These are phyloP conservation scores for Ceratina japonica DNA, from an alignment of 1,140 invertebrate species.

Conservation along the genomic window DNA sequence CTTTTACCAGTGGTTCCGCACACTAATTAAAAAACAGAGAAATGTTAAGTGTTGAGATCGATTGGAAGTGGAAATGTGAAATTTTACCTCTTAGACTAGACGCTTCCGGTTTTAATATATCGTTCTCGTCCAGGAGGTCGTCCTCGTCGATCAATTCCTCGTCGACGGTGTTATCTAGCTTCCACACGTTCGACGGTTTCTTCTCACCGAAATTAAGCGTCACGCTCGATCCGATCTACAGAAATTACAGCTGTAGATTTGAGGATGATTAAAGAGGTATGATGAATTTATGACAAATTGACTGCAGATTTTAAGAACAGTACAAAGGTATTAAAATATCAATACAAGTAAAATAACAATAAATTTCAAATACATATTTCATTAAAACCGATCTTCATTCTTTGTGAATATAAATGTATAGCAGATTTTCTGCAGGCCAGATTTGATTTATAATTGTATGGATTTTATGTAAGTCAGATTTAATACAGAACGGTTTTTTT, in stretches of 20 bases:
- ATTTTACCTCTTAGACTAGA: constrained; percentile 87
- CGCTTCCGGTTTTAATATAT: constrained; percentile 91
- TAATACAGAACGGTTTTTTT: too few relatives aligned
- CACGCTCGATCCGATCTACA: constrained; percentile 80
- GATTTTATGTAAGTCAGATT: too few relatives aligned
- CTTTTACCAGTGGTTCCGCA: constrained; percentile 94
- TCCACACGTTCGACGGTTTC: constrained; percentile 83
- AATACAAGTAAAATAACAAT: too few relatives aligned
- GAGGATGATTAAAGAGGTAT: too few relatives aligned
- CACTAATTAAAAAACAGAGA: constrained; percentile 79
- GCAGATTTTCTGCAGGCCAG: background rate
- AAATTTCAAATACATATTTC: background rate
- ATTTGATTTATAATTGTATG: too few relatives aligned
- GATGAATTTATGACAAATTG: too few relatives aligned
- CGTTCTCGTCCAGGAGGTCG: constrained; percentile 92
- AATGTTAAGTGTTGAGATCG: background rate
- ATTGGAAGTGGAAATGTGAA: background rate
- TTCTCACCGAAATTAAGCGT: constrained; percentile 77
- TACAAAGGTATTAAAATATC: too few relatives aligned
- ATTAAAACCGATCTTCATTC: background rate
- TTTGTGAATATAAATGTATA: too few relatives aligned
- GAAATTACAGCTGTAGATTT: too few relatives aligned
- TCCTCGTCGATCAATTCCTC: constrained; percentile 92
- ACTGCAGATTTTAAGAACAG: too few relatives aligned
- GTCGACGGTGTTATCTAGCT: constrained; percentile 82